phyloP scores from a whole-genome alignment of 2,888 invertebrate genomes.

The Orthosia gracilis region DNA sequence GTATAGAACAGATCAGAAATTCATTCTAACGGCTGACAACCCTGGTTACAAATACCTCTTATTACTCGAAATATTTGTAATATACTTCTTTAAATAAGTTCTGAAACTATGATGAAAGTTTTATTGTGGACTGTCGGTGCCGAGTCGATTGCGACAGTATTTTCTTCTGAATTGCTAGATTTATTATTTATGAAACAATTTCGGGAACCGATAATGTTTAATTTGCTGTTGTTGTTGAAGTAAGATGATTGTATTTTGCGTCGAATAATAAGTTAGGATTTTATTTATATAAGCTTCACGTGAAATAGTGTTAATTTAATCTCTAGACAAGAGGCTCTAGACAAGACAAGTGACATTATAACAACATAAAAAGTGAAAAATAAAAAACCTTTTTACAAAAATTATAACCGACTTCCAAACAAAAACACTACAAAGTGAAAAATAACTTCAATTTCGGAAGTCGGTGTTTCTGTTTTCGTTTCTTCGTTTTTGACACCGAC shows the following conservation, averaged over 20 bases:
- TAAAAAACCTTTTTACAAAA: no score
- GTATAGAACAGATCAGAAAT: no score
- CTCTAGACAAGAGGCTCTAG: no score
- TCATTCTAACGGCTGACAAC: background rate
- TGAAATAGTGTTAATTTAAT: no score
- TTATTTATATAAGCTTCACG: no score
- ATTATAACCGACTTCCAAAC: no score
- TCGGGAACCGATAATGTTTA: background rate
- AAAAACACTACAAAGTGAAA: no score
- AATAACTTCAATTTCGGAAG: no score
- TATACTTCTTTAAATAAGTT: constrained; percentile 48
- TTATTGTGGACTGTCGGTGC: constrained; percentile 15
- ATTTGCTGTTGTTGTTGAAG: background rate
- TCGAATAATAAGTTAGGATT: background rate
- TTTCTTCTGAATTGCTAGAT: constrained; percentile 30
- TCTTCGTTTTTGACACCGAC: no score
- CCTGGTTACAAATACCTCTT: constrained; percentile 27
- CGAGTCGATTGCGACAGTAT: constrained; percentile 26
- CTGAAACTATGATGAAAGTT: constrained; percentile 44
- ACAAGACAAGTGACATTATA: no score
- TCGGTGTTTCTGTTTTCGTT: no score
- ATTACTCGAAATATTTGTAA: constrained; percentile 54
- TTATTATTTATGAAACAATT: constrained; percentile 37
- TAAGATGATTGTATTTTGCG: background rate
- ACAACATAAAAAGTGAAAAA: no score